Conservation (phyloP, 2,113 vertebrate species). For the Micronisus gabar region DNA sequence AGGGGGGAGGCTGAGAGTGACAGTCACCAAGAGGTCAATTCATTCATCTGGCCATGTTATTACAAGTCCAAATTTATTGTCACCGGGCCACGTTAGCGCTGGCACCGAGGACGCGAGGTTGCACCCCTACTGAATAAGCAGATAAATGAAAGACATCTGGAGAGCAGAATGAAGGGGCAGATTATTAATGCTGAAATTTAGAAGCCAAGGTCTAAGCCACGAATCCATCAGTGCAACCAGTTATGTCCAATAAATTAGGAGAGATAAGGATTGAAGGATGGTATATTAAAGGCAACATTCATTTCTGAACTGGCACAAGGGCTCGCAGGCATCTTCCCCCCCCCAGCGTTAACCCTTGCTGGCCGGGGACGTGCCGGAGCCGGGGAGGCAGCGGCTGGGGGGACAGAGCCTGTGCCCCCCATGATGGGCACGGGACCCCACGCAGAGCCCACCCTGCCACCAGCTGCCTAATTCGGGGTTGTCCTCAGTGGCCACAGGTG, state of each 20-base stretch:
- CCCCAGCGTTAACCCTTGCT: constrained; percentile 4
- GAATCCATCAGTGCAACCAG: constrained; percentile 77
- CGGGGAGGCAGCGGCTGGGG: too few relatives aligned
- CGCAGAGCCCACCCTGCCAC: neutral
- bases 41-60: constrained; percentile 70
- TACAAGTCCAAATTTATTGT: constrained; percentile 71
- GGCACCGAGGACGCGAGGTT: constrained; percentile 61
- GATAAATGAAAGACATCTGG: constrained; percentile 76
- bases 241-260: constrained; percentile 78
- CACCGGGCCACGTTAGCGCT: constrained; percentile 63
- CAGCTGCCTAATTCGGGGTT: neutral
- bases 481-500: neutral
- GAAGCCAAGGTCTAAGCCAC: constrained; percentile 83
- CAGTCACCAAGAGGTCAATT: constrained; percentile 63
- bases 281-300: constrained; percentile 75
- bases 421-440: accelerated
- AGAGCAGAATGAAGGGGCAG: constrained; percentile 65
- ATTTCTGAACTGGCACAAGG: constrained; percentile 42
- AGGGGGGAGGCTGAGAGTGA: constrained; percentile 40
- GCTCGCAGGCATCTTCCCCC: neutral
- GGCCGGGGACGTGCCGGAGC: neutral
- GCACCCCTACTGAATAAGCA: constrained; percentile 64
- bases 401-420: neutral
- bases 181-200: constrained; percentile 84
- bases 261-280: constrained; percentile 82